phyloP scores from a whole-genome alignment of 1,140 invertebrate genomes.

The Calliphora vicina region DNA sequence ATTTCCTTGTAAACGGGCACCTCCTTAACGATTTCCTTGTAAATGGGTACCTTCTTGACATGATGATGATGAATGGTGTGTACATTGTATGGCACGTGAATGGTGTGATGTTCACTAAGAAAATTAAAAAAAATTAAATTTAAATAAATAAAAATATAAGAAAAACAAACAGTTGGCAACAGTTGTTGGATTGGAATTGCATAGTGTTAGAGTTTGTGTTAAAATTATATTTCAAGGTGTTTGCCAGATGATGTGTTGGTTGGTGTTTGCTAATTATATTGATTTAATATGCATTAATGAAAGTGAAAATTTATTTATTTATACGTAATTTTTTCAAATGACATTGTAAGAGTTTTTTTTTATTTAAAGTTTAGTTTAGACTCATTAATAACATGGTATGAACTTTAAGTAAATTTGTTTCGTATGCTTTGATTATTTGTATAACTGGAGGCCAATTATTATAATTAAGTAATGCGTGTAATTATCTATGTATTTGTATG shows the following conservation, averaged over 20 bases:
- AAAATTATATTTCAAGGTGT: not conserved
- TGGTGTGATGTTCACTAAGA: slow-evolving; percentile 67
- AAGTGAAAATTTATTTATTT: not conserved
- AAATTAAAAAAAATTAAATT: not conserved
- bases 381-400: not conserved
- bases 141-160: not conserved
- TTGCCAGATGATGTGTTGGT: not conserved
- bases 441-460: not conserved
- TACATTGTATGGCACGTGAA: slow-evolving; percentile 72
- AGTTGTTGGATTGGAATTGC: not conserved
- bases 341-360: not conserved
- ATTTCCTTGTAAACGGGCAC: slow-evolving; percentile 56
- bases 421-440: not conserved
- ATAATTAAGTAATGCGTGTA: not conserved
- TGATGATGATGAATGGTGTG: slow-evolving; percentile 74
- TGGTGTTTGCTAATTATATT: slow-evolving; percentile 1
- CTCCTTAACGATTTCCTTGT: slow-evolving; percentile 51
- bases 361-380: not conserved
- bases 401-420: not conserved
- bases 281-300: not conserved
- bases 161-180: not conserved
- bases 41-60: slow-evolving; percentile 67
- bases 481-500: not conserved
- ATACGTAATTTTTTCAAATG: not conserved
- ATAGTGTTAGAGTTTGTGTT: not conserved